These are phyloP conservation scores for Spodoptera litura DNA, from an alignment of 1,140 invertebrate genomes.

Conservation along the genomic window DNA sequence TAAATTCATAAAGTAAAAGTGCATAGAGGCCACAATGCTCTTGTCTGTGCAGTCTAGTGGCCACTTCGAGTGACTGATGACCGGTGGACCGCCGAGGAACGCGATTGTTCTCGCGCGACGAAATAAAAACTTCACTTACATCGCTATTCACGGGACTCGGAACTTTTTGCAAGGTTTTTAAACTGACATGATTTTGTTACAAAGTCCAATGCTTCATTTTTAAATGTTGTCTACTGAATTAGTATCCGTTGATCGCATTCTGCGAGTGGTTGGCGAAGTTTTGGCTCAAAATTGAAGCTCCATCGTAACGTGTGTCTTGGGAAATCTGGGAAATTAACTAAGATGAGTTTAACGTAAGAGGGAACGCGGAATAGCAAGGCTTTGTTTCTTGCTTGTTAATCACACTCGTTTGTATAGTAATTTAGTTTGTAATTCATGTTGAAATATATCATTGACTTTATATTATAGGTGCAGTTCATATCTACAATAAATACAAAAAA, in stretches of 20 bases:
- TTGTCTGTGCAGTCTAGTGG: slow-evolving; percentile 71
- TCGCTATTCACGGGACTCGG: slow-evolving; percentile 27
- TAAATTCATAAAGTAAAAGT: slow-evolving; percentile 81
- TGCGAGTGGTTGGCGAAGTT: not conserved
- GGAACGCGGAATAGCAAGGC: not conserved
- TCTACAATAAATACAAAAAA: too few relatives aligned
- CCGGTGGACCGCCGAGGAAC: slow-evolving; percentile 66
- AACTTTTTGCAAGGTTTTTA: slow-evolving; percentile 33
- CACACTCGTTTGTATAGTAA: not conserved
- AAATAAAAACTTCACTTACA: slow-evolving; percentile 42
- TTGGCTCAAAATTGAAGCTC: slow-evolving; percentile 8
- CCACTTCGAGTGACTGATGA: slow-evolving; percentile 81
- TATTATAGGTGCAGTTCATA: too few relatives aligned
- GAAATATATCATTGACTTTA: too few relatives aligned
- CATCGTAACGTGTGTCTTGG: slow-evolving; percentile 25
- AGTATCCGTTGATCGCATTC: slow-evolving; percentile 32
- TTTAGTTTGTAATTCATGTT: too few relatives aligned
- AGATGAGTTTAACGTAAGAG: slow-evolving; percentile 5
- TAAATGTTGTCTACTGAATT: not conserved
- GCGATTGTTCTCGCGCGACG: slow-evolving; percentile 57
- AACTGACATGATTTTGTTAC: slow-evolving; percentile 23
- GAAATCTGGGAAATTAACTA: slow-evolving; percentile 36
- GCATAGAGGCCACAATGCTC: slow-evolving; percentile 76
- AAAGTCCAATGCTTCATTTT: slow-evolving; percentile 13
- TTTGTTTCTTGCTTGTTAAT: not conserved